These are phyloP conservation scores for Spilarctia lutea DNA, from an alignment of 2,888 invertebrate species.

Conservation along the genomic window DNA sequence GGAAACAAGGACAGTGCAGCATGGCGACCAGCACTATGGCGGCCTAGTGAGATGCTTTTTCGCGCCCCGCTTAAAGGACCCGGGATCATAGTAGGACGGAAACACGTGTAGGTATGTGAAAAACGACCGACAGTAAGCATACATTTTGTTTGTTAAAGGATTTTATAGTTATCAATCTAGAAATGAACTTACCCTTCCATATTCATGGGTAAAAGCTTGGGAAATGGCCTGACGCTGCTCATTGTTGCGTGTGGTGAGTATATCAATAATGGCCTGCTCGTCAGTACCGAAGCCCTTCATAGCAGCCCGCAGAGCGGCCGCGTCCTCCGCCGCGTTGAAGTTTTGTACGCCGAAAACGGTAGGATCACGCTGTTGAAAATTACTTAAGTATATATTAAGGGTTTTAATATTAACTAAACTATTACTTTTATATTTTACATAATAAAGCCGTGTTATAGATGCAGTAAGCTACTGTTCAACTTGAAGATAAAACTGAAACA, in stretches of 20 bases:
- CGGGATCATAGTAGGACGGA: too few relatives aligned
- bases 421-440: too few relatives aligned
- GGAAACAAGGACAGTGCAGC: too few relatives aligned
- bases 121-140: too few relatives aligned
- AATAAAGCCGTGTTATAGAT: too few relatives aligned
- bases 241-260: conserved; percentile 90
- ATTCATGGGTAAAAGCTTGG: conserved; percentile 86
- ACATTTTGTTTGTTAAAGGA: background rate
- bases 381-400: background rate
- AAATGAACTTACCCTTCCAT: conserved; percentile 80
- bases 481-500: too few relatives aligned
- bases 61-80: too few relatives aligned
- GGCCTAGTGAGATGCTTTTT: too few relatives aligned
- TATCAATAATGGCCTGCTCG: conserved; percentile 91
- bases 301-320: conserved; percentile 88
- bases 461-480: too few relatives aligned
- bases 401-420: too few relatives aligned
- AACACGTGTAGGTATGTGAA: background rate
- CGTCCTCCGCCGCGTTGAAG: conserved; percentile 89
- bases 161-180: background rate
- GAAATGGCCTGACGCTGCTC: conserved; percentile 90
- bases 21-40: too few relatives aligned
- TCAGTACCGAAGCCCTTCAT: conserved; percentile 93
- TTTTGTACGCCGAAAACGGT: conserved; percentile 86
- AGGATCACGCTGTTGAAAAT: conserved; percentile 76